phyloP scores from a whole-genome alignment of 2,113 vertebrate species.

The Sinosuthora webbiana region DNA sequence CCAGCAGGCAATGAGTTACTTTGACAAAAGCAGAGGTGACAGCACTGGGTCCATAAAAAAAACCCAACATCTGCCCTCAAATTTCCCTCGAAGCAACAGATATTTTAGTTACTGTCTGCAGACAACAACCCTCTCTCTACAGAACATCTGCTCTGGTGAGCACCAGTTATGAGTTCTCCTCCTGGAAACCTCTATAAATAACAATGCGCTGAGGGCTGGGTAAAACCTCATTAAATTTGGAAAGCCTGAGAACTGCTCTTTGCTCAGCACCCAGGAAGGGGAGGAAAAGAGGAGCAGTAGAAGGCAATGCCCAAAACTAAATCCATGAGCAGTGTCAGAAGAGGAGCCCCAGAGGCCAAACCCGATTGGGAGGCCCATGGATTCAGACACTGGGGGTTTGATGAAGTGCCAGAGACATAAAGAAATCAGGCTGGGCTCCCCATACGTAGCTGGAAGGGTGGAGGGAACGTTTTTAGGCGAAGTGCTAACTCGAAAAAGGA shows the following conservation, averaged over 20 bases:
- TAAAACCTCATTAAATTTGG: neutral
- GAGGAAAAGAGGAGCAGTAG: neutral
- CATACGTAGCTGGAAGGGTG: neutral
- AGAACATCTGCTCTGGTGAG: slow-evolving; percentile 1
- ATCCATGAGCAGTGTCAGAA: neutral
- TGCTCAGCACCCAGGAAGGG: neutral
- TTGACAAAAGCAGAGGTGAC: neutral
- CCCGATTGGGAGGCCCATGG: neutral
- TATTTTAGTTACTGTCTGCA: neutral
- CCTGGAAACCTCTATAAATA: slow-evolving; percentile 24
- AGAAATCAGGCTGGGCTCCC: neutral
- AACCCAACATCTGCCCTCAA: neutral
- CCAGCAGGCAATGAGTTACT: neutral
- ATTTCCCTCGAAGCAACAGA: neutral
- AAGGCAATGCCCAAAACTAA: neutral
- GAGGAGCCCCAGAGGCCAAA: neutral
- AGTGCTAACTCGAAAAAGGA: neutral
- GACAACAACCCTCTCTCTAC: neutral
- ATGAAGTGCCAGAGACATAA: neutral
- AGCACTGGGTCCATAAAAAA: neutral
- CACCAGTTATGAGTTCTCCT: neutral
- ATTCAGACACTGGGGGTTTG: neutral
- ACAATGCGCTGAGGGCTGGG: neutral
- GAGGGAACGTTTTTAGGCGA: neutral
- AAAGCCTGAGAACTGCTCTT: neutral